A percentile compares a stretch with the other conserved stretches of the same genome.
Evolutionary conservation across 2,888 invertebrate species (phyloP).

Genomic region (Athalia circularis): DNA sequence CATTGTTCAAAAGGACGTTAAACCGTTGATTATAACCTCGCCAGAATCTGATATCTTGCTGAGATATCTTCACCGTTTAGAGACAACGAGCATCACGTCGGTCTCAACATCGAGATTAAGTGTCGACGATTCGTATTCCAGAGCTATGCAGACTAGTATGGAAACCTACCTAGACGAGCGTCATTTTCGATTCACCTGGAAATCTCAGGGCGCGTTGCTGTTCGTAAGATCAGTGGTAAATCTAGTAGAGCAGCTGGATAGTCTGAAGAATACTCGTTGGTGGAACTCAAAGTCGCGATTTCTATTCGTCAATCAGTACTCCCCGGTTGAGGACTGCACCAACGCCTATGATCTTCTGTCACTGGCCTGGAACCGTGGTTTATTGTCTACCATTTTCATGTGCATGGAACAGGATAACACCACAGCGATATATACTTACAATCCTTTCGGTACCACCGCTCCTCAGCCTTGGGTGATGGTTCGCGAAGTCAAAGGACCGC

Average conservation of each 20-base stretch:
- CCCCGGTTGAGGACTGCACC: neutral
- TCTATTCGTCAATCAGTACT: neutral
- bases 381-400: slow-evolving; percentile 13
- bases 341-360: slow-evolving; percentile 25
- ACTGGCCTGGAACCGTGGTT: slow-evolving; percentile 1
- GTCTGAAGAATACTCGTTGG: slow-evolving; percentile 14
- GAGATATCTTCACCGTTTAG: too few species aligned
- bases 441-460: slow-evolving; percentile 25
- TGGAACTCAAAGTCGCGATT: slow-evolving; percentile 18
- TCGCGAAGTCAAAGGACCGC: slow-evolving; percentile 1
- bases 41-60: too few species aligned
- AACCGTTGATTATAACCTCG: too few species aligned
- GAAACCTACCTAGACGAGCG: too few species aligned
- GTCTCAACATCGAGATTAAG: too few species aligned
- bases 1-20: too few species aligned
- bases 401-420: slow-evolving; percentile 4
- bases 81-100: too few species aligned
- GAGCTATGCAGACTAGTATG: too few species aligned
- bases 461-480: slow-evolving; percentile 31
- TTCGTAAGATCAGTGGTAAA: too few species aligned
- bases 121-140: too few species aligned
- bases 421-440: slow-evolving; percentile 3
- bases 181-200: too few species aligned
- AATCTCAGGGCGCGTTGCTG: too few species aligned
- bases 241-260: neutral